Evolutionary conservation across 2,113 vertebrate genomes (phyloP), one percentile per base, ranked within the genome.

Genomic region (Maylandia zebra): DNA sequence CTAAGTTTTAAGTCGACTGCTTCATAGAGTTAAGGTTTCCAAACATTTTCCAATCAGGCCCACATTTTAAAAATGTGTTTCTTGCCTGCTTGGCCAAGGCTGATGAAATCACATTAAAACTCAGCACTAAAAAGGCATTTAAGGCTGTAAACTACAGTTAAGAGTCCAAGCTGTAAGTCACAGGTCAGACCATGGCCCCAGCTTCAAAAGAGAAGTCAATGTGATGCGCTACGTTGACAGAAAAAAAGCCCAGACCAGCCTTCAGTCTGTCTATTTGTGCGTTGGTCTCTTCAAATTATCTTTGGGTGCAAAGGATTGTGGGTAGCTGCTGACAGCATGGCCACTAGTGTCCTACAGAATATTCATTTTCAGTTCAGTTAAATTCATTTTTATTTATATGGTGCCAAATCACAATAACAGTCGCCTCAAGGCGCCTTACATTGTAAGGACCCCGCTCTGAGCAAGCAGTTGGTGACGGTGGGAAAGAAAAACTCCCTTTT

Each of bases 101-200:
- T 85, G 85, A 86, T 86, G 88, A 89, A 83, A 88, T 69, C 84
- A 79, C 82, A 66, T 88, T 86, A 81, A 83, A 91, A 90, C 22
- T 76, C 88, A 80, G 22, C 66, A 64, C 57, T 88, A 85, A 88
- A 82, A 56, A 90, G 56, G 50, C 55, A 84, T 90, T 91, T 88
- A 48, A 82, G 61, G 45, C 19, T 90, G 88, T 90, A 87, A 91
- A 91, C 57, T 74, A 57, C 45, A 80, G 82, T 81, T 82, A 32
- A 80, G 17, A 80, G 76, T 71, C 56, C 30, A n/a, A 80, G 69
- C 64, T 85, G 19, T 93, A 86, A 91, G 83, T 85, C 88, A 86
- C 9, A 66, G 30, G 71, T 79, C n/a, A 4, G 48, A 53, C 78
- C 45, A 10, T 1, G 24, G 36, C 41, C 17, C 56, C 48, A 19